A percentile compares a stretch with the other conserved stretches of the same genome.
phyloP scores from a whole-genome alignment of 1,140 invertebrate species.

The Muscidifurax raptorellus region DNA sequence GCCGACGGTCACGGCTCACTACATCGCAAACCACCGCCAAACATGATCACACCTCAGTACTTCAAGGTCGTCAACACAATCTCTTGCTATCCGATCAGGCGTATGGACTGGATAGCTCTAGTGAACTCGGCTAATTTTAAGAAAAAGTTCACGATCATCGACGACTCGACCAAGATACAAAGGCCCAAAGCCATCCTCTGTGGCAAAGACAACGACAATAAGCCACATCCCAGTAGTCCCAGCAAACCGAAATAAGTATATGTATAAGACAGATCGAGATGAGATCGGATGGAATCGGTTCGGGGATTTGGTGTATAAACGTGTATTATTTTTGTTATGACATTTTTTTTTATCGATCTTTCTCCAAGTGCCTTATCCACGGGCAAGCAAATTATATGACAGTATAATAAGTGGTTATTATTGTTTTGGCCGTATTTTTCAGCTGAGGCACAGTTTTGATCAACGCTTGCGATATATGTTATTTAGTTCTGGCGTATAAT shows the following conservation, averaged over 20 bases:
- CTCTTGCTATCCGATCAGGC: neutral
- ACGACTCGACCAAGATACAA: neutral
- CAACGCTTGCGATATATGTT: too few species aligned
- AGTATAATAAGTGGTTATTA: too few species aligned
- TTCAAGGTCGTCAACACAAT: constrained; percentile 1
- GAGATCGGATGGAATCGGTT: too few species aligned
- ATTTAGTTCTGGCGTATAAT: too few species aligned
- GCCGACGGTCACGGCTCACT: constrained; percentile 44
- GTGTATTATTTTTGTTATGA: too few species aligned
- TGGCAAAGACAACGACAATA: neutral
- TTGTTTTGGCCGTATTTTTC: too few species aligned
- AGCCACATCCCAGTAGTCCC: neutral
- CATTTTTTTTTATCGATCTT: too few species aligned
- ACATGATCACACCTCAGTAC: constrained; percentile 38
- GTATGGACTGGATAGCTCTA: constrained; percentile 37
- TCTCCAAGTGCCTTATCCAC: too few species aligned
- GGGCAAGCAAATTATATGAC: too few species aligned
- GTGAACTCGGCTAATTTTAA: constrained; percentile 25
- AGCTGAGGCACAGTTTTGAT: too few species aligned
- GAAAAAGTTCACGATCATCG: neutral
- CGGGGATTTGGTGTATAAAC: too few species aligned
- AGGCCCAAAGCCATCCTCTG: neutral
- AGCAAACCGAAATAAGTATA: neutral
- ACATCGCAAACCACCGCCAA: constrained; percentile 16
- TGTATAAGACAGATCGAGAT: too few species aligned